Conservation (phyloP, 2,888 invertebrate species). For the Chesias legatella region DNA sequence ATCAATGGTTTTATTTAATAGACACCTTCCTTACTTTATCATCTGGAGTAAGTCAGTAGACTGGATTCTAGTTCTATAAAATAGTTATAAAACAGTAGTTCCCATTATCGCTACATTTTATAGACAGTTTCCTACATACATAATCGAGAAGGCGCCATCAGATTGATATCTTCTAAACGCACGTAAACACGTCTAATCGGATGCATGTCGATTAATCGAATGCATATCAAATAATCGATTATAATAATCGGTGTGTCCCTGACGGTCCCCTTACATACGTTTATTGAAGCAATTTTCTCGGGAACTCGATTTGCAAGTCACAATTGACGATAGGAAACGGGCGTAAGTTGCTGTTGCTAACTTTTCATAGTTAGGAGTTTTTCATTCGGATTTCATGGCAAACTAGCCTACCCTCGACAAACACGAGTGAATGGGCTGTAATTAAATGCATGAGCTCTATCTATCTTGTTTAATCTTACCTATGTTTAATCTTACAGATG, state of each 20-base stretch:
- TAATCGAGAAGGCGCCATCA: conserved; percentile 15
- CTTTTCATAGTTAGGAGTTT: not conserved
- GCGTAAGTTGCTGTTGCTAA: conserved; percentile 1
- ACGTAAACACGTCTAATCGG: conserved; percentile 51
- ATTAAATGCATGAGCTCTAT: too few relatives aligned
- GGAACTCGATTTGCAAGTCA: conserved; percentile 60
- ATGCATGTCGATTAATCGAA: conserved; percentile 46
- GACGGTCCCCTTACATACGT: conserved; percentile 69
- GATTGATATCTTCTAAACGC: conserved; percentile 24
- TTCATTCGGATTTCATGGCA: too few relatives aligned
- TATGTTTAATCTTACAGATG: too few relatives aligned
- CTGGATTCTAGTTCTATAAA: too few relatives aligned
- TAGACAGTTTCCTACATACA: conserved; percentile 3
- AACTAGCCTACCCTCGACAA: too few relatives aligned
- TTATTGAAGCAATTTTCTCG: conserved; percentile 66
- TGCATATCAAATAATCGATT: conserved; percentile 47
- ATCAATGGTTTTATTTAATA: too few relatives aligned
- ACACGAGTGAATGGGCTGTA: too few relatives aligned
- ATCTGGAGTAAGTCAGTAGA: not conserved
- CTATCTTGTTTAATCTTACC: too few relatives aligned
- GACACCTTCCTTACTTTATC: too few relatives aligned
- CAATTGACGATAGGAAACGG: conserved; percentile 41
- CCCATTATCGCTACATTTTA: too few relatives aligned
- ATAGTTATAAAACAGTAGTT: too few relatives aligned
- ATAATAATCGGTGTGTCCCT: conserved; percentile 66